These are phyloP conservation scores for Diabrotica virgifera DNA, from an alignment of 1,140 invertebrate genomes.

Conservation along the genomic window DNA sequence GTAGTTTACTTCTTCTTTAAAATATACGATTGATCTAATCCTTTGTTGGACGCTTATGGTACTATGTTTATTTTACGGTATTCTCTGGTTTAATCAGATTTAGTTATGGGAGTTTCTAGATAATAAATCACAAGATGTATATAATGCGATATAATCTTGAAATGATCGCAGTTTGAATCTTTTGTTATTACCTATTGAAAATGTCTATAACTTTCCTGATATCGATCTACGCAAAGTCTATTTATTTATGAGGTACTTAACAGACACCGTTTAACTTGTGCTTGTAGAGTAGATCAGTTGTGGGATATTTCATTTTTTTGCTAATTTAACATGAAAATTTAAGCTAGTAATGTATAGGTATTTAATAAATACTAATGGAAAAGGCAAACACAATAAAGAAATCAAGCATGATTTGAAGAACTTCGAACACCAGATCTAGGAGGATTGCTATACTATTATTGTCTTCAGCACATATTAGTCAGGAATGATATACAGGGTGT, in stretches of 20 bases:
- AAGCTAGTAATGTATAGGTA: too few species aligned
- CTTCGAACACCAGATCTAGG: too few species aligned
- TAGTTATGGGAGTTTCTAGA: slow-evolving; percentile 12
- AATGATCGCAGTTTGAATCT: neutral
- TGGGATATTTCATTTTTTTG: too few species aligned
- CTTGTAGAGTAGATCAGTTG: too few species aligned
- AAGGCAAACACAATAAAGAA: too few species aligned
- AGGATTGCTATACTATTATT: too few species aligned
- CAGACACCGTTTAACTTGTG: neutral
- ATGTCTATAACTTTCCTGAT: slow-evolving; percentile 3
- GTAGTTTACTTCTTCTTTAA: too few species aligned
- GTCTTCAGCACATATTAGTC: too few species aligned
- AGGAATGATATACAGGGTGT: too few species aligned
- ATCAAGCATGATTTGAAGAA: too few species aligned
- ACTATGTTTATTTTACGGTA: slow-evolving; percentile 25
- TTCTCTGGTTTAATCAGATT: slow-evolving; percentile 22
- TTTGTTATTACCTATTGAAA: slow-evolving; percentile 1
- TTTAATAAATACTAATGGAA: too few species aligned
- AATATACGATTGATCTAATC: neutral
- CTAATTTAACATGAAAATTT: too few species aligned
- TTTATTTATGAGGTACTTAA: slow-evolving; percentile 1
- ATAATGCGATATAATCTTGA: slow-evolving; percentile 3
- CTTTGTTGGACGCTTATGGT: neutral
- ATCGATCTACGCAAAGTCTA: neutral
- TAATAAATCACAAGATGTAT: neutral